These are phyloP conservation scores for Plectus sambesii DNA, from an alignment of 1,140 invertebrate genomes.

Conservation along the genomic window DNA sequence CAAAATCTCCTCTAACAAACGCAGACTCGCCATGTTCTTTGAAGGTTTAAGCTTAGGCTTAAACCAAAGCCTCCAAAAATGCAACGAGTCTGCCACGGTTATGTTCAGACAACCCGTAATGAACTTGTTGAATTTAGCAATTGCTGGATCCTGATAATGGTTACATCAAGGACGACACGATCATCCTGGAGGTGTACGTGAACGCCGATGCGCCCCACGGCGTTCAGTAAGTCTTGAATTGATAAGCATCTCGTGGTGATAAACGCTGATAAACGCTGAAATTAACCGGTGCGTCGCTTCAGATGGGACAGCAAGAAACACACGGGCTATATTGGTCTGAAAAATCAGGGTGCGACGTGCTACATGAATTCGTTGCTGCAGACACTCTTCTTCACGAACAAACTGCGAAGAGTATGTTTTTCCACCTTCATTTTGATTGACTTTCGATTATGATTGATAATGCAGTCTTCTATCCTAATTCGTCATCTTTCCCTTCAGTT, in stretches of 20 bases:
- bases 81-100: too few species aligned
- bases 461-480: too few species aligned
- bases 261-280: background rate
- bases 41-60: too few species aligned
- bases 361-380: conserved; percentile 99
- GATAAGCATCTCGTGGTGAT: background rate
- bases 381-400: conserved; percentile 95
- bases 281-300: conserved; percentile 10
- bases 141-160: conserved; percentile 87
- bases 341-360: conserved; percentile 98
- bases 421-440: conserved; percentile 11
- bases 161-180: conserved; percentile 78
- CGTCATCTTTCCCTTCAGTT: too few species aligned
- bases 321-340: conserved; percentile 95
- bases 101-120: too few species aligned
- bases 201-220: conserved; percentile 94
- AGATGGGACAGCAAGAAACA: conserved; percentile 98
- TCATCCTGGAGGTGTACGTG: conserved; percentile 80
- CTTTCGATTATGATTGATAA: conserved; percentile 2
- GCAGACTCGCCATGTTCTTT: too few species aligned
- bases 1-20: too few species aligned
- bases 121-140: conserved; percentile 52
- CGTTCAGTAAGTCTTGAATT: conserved; percentile 53
- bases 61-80: too few species aligned
- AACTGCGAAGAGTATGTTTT: conserved; percentile 57